A percentile compares a stretch with the other conserved stretches of the same genome.
These are phyloP conservation scores for Geophilus truncorum DNA, from an alignment of 2,888 invertebrate genomes.

Conservation along the genomic window DNA sequence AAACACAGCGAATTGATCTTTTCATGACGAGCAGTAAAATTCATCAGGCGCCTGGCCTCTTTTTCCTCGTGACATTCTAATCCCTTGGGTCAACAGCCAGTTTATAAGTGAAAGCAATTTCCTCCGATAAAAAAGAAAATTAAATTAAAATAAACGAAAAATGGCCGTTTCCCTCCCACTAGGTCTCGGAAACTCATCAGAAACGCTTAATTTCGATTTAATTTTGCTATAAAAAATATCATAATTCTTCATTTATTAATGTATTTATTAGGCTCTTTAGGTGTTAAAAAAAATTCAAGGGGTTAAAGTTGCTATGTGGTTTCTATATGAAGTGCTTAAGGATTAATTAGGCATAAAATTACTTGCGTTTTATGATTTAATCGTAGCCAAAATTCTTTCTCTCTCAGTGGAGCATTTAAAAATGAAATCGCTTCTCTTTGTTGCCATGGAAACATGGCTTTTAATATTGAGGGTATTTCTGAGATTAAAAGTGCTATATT, in stretches of 20 bases:
- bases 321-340: neutral
- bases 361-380: slow-evolving; percentile 13
- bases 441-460: neutral
- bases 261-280: too few relatives aligned
- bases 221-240: too few relatives aligned
- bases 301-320: neutral
- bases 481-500: too few relatives aligned
- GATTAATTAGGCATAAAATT: slow-evolving; percentile 21
- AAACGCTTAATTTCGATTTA: too few relatives aligned
- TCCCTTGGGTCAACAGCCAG: neutral
- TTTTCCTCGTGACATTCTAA: neutral
- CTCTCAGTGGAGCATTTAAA: neutral
- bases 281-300: neutral
- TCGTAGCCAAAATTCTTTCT: neutral
- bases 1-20: too few relatives aligned
- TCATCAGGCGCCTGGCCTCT: neutral
- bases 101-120: slow-evolving; percentile 13
- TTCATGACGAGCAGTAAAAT: neutral
- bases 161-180: too few relatives aligned
- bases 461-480: neutral
- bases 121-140: neutral
- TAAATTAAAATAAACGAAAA: too few relatives aligned
- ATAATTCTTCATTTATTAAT: too few relatives aligned
- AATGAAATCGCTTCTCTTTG: neutral
- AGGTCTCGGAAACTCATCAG: too few relatives aligned